Evolutionary conservation across 2,888 invertebrate species (phyloP).

Genomic region (Brenthis daphne): DNA sequence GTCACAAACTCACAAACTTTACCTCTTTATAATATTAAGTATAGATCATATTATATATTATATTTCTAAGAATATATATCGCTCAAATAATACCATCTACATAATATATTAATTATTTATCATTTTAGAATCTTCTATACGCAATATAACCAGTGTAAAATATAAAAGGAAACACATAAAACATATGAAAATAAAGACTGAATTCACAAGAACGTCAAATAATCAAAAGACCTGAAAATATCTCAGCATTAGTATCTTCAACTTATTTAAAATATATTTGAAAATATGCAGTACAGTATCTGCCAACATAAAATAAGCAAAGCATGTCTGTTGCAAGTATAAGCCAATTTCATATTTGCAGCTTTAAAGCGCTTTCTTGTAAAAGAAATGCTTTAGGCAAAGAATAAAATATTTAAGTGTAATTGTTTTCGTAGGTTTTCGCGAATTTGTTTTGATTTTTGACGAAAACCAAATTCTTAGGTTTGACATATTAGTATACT

Average conservation of each 20-base stretch:
- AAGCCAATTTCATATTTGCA: conserved; percentile 70
- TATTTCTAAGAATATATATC: too few species aligned
- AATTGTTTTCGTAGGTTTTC: not conserved
- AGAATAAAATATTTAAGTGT: conserved; percentile 47
- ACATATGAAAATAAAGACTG: not conserved
- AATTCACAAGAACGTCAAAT: conserved; percentile 19
- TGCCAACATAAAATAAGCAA: conserved; percentile 53
- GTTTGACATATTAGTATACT: too few species aligned
- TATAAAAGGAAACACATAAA: not conserved
- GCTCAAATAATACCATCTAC: too few species aligned
- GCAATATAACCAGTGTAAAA: not conserved
- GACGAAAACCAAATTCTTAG: too few species aligned
- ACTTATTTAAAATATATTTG: conserved; percentile 31
- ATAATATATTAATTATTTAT: not conserved
- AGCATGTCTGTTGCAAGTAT: conserved; percentile 60
- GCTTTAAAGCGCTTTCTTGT: conserved; percentile 59
- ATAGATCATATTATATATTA: too few species aligned
- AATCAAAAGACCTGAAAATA: conserved; percentile 25
- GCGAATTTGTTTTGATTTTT: too few species aligned
- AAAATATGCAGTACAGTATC: conserved; percentile 39
- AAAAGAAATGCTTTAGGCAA: conserved; percentile 60
- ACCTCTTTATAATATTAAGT: too few species aligned
- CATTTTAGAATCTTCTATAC: not conserved
- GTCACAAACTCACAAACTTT: too few species aligned
- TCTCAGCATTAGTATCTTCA: conserved; percentile 26